Conservation (phyloP, 2,113 vertebrate species). For the Copsychus sechellarum region DNA sequence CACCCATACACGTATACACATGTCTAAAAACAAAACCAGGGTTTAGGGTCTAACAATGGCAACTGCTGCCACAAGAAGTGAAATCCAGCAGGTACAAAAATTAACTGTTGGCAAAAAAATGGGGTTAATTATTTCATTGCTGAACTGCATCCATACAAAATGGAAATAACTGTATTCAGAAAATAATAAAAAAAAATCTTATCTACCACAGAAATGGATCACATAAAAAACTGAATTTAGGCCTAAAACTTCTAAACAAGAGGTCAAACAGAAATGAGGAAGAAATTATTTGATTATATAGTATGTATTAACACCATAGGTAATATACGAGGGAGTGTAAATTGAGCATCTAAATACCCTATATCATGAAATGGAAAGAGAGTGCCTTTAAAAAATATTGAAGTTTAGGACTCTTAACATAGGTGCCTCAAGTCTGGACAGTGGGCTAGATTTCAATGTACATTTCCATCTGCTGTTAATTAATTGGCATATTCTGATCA, state of each 20-base stretch:
- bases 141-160: neutral
- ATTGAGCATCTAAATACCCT: neutral
- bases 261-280: neutral
- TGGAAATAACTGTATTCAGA: neutral
- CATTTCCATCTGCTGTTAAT: neutral
- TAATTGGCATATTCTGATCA: neutral
- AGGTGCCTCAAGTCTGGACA: neutral
- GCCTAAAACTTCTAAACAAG: neutral
- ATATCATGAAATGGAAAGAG: neutral
- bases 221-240: neutral
- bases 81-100: neutral
- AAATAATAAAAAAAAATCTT: neutral
- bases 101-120: neutral
- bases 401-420: neutral
- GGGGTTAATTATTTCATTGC: neutral
- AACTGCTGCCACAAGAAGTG: neutral
- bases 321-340: neutral
- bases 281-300: neutral
- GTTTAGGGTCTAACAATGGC: neutral
- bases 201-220: neutral
- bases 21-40: neutral
- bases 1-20: neutral
- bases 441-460: neutral
- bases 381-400: neutral
- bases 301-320: neutral